phyloP scores from a whole-genome alignment of 2,888 invertebrate species.

The Eretmocerus hayati region DNA sequence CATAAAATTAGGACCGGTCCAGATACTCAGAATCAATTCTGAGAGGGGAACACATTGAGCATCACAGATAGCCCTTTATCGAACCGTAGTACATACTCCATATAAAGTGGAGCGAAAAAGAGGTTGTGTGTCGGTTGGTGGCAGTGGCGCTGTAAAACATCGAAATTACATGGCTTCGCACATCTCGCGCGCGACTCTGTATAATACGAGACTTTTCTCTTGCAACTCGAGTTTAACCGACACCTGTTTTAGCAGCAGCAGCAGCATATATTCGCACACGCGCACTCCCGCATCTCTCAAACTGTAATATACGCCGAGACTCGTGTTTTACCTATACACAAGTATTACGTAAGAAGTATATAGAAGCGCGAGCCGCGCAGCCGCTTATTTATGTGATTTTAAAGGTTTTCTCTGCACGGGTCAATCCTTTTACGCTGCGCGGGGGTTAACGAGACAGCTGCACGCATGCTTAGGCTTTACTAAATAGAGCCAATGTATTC shows the following conservation, averaged over 20 bases:
- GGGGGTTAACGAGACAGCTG: no score
- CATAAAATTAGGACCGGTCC: no score
- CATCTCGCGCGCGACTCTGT: background rate
- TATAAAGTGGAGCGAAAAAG: conserved; percentile 7
- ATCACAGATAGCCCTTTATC: no score
- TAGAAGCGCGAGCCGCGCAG: conserved; percentile 30
- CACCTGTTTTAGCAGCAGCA: conserved; percentile 10
- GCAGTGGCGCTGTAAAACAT: conserved; percentile 10
- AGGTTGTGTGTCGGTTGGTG: background rate
- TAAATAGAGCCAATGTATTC: no score
- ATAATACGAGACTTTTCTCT: no score
- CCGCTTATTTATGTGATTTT: conserved; percentile 42
- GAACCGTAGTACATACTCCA: no score
- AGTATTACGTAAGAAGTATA: conserved; percentile 31
- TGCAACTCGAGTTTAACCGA: no score
- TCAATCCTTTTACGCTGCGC: conserved; percentile 41
- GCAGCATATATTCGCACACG: conserved; percentile 6
- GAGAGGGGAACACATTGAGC: no score
- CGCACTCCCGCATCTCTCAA: background rate
- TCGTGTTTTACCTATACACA: no score
- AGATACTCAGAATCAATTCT: no score
- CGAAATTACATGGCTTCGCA: conserved; percentile 22
- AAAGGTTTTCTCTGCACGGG: conserved; percentile 45
- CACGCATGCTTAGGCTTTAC: conserved; percentile 23
- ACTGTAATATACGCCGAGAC: no score